These are phyloP conservation scores for Cygnus olor DNA, from an alignment of 2,797 vertebrate genomes.

Conservation along the genomic window DNA sequence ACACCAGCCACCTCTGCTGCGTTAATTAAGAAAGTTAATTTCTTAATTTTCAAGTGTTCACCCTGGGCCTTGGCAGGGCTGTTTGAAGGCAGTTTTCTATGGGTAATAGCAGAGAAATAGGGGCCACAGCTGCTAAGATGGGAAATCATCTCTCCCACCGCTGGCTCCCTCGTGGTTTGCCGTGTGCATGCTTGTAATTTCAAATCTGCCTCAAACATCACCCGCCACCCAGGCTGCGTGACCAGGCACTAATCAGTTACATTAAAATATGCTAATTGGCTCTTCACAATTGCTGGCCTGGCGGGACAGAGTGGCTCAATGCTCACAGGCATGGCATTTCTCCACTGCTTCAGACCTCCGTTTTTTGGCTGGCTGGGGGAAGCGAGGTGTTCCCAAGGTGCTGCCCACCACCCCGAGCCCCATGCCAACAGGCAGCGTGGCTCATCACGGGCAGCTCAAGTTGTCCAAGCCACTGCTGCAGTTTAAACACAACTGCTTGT, in stretches of 20 bases:
- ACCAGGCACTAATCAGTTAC: conserved; percentile 14
- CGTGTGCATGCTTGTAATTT: conserved; percentile 34
- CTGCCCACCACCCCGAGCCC: not conserved
- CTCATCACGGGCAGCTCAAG: not conserved
- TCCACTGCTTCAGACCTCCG: not conserved
- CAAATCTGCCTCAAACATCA: conserved; percentile 19
- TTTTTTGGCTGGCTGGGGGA: not conserved
- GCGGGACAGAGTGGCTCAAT: not conserved
- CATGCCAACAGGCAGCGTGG: not conserved
- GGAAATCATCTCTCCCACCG: not conserved
- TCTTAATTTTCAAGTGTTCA: conserved; percentile 50
- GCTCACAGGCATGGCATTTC: not conserved
- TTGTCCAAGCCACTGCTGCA: not conserved
- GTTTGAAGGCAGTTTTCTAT: not conserved
- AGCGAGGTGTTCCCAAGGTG: not conserved
- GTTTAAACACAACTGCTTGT: not conserved
- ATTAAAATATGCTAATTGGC: conserved; percentile 48
- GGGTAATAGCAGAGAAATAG: not conserved
- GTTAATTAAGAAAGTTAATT: conserved; percentile 57
- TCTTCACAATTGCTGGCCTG: not conserved
- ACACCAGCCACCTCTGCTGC: not conserved
- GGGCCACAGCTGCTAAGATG: not conserved
- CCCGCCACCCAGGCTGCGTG: not conserved
- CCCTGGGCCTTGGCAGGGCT: not conserved
- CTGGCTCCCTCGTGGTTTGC: not conserved